Evolutionary conservation across 2,888 invertebrate species (phyloP), one percentile per base, ranked within the genome.

Genomic region (Trichopoda pennipes): DNA sequence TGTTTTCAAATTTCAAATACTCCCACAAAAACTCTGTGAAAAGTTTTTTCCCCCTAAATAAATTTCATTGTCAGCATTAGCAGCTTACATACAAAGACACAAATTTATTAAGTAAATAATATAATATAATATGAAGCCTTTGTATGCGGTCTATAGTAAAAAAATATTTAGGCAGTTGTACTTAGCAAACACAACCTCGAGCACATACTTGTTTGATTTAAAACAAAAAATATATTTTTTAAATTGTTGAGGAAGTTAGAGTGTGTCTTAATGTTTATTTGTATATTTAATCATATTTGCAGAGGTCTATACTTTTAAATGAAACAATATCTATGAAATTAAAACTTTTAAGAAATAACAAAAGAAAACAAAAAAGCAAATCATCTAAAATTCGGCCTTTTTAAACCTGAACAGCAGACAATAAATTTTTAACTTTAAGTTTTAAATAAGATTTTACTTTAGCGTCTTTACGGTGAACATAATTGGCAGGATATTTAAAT

Each of bases 241-340:
- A 56, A 78, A 78, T 56, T 56, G 14, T 28, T 16, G 16, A 49
- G n/a, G 23, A 53, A 64, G 17, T 44, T 32, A 32, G 38, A 28
- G 69, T 58, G 12, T 73, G 56, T 76, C 44, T 61, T 44, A 55
- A 35, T 61, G 38, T 77, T 55, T 69, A 55, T 77, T 81, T 81
- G 69, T 77, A 35, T 64, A 69, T 35, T 77, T 81, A 73, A 81
- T 81, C 81, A 81, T 81, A 81, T 81, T 81, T 81, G 64, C 69
- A 58, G 64, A 78, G 78, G 73, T 70, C 70, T 69, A 77, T 56
- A 74, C 28, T 73, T 53, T 35, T 79, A 73, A 66, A 35, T 60
- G 47, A 38, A 63, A 44, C 23, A 72, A 79, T 73, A 53, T 66
- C 17, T 55, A 79, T 68, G 66, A 68, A 66, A 79, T 79, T 79